These are phyloP conservation scores for Apodemia hepburni DNA, from an alignment of 2,888 invertebrate species.

Conservation along the genomic window DNA sequence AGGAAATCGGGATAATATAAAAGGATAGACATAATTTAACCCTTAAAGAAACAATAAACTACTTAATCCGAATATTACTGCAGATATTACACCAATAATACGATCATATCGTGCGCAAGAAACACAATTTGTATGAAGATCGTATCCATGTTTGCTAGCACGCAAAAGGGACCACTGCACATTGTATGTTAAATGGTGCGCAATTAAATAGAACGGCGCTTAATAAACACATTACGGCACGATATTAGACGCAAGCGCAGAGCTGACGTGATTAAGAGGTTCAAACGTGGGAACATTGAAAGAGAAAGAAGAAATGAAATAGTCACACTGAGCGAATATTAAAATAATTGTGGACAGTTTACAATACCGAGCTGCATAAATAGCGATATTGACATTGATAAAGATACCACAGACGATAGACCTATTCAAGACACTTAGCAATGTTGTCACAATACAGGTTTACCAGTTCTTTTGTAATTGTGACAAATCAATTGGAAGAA, in stretches of 20 bases:
- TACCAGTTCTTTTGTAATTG: neutral
- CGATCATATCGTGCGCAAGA: conserved; percentile 34
- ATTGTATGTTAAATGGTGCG: conserved; percentile 69
- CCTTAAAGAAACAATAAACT: too few species aligned
- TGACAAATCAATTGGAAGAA: neutral
- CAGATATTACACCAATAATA: neutral
- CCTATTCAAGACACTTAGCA: neutral
- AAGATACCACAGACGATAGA: neutral
- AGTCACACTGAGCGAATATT: conserved; percentile 20
- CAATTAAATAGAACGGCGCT: conserved; percentile 71
- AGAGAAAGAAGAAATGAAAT: conserved; percentile 48
- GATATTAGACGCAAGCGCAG: conserved; percentile 70
- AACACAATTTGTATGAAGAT: conserved; percentile 41
- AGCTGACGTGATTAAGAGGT: conserved; percentile 64
- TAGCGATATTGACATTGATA: conserved; percentile 12
- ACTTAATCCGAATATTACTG: neutral
- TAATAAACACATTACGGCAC: conserved; percentile 76
- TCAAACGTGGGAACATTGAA: conserved; percentile 71
- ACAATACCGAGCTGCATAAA: conserved; percentile 18
- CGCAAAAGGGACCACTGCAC: conserved; percentile 58
- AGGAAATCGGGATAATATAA: too few species aligned
- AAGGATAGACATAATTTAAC: too few species aligned
- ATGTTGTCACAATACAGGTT: neutral
- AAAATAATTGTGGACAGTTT: conserved; percentile 11
- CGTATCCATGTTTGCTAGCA: conserved; percentile 55